Evolutionary conservation across 2,888 invertebrate genomes (phyloP).

Genomic region (Hipparchia sbordonii): DNA sequence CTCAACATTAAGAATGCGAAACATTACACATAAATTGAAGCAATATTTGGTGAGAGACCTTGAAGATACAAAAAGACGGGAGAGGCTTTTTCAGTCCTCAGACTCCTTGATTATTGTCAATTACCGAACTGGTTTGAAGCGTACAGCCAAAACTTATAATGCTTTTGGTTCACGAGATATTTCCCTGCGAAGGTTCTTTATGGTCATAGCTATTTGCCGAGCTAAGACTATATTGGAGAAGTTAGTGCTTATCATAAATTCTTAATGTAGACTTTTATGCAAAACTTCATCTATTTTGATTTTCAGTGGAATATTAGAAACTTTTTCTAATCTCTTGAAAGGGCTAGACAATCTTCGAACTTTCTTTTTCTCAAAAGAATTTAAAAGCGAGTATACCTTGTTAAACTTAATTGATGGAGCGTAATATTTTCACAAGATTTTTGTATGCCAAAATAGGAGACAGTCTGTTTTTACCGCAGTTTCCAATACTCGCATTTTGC

Average conservation of each 20-base stretch:
- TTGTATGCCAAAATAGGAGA: neutral
- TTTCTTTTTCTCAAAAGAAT: neutral
- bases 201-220: no score
- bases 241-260: no score
- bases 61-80: neutral
- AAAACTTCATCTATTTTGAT: neutral
- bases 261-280: no score
- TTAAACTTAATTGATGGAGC: neutral
- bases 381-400: neutral
- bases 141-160: neutral
- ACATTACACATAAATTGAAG: neutral
- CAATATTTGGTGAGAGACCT: neutral
- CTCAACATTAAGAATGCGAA: neutral
- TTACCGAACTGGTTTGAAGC: constrained; percentile 9
- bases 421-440: neutral
- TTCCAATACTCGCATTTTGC: neutral
- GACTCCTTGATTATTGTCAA: constrained; percentile 9
- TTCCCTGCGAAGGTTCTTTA: no score
- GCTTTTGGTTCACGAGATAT: neutral
- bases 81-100: constrained; percentile 3
- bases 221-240: no score
- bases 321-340: neutral
- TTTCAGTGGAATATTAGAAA: neutral
- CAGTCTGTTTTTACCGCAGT: neutral
- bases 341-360: neutral